Percentiles rank a stretch among this genome's conserved stretches.
Evolutionary conservation across 2,113 vertebrate species (phyloP).

Genomic region (Pipra filicauda): DNA sequence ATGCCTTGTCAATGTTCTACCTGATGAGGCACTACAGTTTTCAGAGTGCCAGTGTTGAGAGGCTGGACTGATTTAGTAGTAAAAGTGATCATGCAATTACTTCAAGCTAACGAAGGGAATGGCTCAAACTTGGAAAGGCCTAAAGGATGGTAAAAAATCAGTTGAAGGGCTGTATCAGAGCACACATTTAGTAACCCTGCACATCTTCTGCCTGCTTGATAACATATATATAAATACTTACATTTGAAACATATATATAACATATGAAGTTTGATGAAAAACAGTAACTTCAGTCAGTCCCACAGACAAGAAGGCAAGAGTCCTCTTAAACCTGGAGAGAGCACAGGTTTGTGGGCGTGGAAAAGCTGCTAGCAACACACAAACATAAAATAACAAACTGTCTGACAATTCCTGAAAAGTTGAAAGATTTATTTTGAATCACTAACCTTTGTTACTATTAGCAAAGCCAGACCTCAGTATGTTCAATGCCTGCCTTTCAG

Average conservation of each 20-base stretch:
- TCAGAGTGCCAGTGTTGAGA: neutral
- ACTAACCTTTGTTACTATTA: neutral
- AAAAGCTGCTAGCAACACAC: neutral
- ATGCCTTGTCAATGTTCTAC: neutral
- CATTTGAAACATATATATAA: neutral
- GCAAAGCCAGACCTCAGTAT: neutral
- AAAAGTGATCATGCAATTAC: neutral
- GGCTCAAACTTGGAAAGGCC: neutral
- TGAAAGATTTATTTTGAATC: neutral
- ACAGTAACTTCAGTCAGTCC: neutral
- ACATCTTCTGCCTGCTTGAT: neutral
- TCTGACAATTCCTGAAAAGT: neutral
- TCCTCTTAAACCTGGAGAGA: neutral
- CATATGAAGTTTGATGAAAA: slow-evolving; percentile 8
- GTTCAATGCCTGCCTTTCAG: neutral
- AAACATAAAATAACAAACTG: neutral
- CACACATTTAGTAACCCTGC: neutral
- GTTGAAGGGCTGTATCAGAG: neutral
- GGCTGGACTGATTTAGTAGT: neutral
- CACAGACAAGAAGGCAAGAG: neutral
- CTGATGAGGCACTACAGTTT: neutral
- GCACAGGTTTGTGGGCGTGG: neutral
- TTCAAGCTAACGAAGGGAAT: neutral
- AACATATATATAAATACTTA: neutral
- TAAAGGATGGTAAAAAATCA: neutral